Percentiles rank a stretch among this genome's conserved stretches.
phyloP scores from a whole-genome alignment of 1,140 invertebrate genomes.

The Linepithema humile region DNA sequence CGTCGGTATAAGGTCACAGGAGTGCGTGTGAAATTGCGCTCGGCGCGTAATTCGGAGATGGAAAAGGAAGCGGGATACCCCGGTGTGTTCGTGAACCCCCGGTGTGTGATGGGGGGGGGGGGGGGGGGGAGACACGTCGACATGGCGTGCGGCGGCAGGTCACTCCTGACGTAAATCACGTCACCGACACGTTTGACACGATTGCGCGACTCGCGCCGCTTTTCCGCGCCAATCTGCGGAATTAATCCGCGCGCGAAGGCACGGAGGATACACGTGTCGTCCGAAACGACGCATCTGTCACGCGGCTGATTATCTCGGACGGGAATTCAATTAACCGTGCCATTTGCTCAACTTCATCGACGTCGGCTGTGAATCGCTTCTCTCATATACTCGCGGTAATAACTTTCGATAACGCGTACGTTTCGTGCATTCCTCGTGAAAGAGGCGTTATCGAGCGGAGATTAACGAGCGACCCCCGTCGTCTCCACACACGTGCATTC shows the following conservation, averaged over 20 bases:
- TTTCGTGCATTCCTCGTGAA: constrained; percentile 16
- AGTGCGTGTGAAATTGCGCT: constrained; percentile 14
- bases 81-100: neutral
- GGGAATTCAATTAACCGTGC: constrained; percentile 18
- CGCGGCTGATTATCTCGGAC: neutral
- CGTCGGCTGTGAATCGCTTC: neutral
- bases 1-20: too few species aligned
- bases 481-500: constrained; percentile 38
- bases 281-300: neutral
- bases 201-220: neutral
- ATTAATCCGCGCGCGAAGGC: constrained; percentile 7
- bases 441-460: constrained; percentile 49
- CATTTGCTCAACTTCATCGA: neutral
- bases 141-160: neutral
- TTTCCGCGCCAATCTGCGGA: neutral
- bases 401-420: constrained; percentile 26
- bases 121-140: neutral
- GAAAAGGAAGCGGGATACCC: too few species aligned
- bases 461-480: constrained; percentile 49
- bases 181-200: neutral
- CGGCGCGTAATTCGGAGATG: constrained; percentile 1
- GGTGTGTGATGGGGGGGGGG: too few species aligned
- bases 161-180: neutral
- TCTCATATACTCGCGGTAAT: constrained; percentile 3
- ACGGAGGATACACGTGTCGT: neutral